phyloP scores from a whole-genome alignment of 1,140 invertebrate species.

The Bactericera cockerelli region DNA sequence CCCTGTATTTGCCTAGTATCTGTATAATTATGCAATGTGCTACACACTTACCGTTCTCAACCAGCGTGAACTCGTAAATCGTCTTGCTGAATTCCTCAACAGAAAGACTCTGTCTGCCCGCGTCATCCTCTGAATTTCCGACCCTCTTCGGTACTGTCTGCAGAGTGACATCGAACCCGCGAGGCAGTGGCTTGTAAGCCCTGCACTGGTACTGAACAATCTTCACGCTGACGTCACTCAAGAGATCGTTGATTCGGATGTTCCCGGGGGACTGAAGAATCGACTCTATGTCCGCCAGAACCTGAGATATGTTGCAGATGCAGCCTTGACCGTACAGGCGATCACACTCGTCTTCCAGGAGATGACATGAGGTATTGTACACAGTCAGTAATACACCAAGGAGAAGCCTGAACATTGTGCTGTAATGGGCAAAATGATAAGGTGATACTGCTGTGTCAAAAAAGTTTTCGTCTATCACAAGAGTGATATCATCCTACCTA shows the following conservation, averaged over 20 bases:
- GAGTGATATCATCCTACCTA: too few species aligned
- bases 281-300: not conserved
- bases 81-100: not conserved
- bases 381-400: too few species aligned
- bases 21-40: not conserved
- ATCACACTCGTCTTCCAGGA: not conserved
- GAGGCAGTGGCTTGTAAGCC: not conserved
- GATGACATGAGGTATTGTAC: too few species aligned
- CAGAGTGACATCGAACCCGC: not conserved
- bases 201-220: constrained; percentile 3
- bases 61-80: not conserved
- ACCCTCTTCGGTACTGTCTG: not conserved
- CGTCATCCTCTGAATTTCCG: not conserved
- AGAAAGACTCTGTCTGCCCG: not conserved
- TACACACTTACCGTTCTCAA: constrained; percentile 2
- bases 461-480: too few species aligned
- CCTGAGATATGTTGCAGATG: not conserved
- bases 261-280: not conserved
- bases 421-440: too few species aligned
- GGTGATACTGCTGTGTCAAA: too few species aligned
- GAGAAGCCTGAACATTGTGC: too few species aligned
- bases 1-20: not conserved
- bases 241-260: not conserved
- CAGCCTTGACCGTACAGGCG: not conserved
- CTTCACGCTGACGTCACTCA: not conserved